These are phyloP conservation scores for Drosophila sucinea DNA, from an alignment of 1,140 invertebrate species.

Conservation along the genomic window DNA sequence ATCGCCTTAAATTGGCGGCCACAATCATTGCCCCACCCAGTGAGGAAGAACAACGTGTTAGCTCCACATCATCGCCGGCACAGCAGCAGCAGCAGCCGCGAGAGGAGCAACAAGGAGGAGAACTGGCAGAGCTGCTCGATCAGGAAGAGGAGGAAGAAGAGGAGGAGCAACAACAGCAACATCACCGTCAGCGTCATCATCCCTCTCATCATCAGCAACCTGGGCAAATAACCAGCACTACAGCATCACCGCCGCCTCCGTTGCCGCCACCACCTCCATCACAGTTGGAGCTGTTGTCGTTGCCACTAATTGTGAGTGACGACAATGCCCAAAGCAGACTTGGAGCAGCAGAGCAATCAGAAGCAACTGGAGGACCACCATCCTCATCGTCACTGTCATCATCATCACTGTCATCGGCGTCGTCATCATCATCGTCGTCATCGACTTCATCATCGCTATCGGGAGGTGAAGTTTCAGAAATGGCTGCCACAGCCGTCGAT, in stretches of 20 bases:
- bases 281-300: constrained; percentile 17
- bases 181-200: constrained; percentile 22
- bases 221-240: constrained; percentile 74
- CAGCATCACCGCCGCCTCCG: constrained; percentile 69
- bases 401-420: constrained; percentile 27
- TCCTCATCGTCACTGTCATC: constrained; percentile 19
- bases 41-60: constrained; percentile 63
- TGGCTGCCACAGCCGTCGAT: constrained; percentile 67
- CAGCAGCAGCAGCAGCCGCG: constrained; percentile 56
- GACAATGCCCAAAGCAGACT: constrained; percentile 49
- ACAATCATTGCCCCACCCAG: constrained; percentile 21
- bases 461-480: constrained; percentile 31
- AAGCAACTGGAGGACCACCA: constrained; percentile 35
- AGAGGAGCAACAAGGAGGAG: constrained; percentile 29
- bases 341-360: constrained; percentile 43
- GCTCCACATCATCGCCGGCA: constrained; percentile 69
- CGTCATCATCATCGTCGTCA: constrained; percentile 26
- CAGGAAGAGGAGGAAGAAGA: constrained; percentile 20
- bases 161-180: constrained; percentile 33
- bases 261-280: constrained; percentile 28
- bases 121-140: background rate
- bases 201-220: constrained; percentile 36
- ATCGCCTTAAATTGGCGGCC: constrained; percentile 35
- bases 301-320: constrained; percentile 26
- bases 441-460: constrained; percentile 27